Conservation (phyloP, 2,888 invertebrate genomes). For the Andrena minutula region DNA sequence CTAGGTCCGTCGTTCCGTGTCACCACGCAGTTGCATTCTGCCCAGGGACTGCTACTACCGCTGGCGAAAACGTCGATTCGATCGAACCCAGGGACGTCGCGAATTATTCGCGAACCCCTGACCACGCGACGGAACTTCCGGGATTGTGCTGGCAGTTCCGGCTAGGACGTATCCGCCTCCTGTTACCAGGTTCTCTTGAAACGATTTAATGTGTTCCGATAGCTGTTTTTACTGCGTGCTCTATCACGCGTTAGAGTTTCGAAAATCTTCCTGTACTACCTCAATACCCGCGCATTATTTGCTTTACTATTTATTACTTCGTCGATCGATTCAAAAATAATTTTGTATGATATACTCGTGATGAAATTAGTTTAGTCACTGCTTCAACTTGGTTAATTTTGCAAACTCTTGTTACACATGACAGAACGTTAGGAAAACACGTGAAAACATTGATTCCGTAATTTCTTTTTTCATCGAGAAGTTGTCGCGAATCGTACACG, state of each 20-base stretch:
- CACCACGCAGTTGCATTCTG: slow-evolving; percentile 68
- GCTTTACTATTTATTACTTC: no score
- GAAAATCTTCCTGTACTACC: no score
- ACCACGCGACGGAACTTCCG: background rate
- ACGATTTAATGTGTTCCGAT: background rate
- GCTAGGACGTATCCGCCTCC: background rate
- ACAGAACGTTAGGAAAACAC: background rate
- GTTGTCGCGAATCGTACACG: background rate
- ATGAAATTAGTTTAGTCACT: background rate
- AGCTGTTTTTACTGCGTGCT: no score
- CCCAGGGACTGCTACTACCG: slow-evolving; percentile 60
- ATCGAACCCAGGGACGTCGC: slow-evolving; percentile 67
- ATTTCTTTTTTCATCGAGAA: slow-evolving; percentile 1
- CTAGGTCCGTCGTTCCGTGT: slow-evolving; percentile 64
- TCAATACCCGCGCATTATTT: no score
- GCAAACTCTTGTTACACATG: background rate
- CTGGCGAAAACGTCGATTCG: slow-evolving; percentile 72
- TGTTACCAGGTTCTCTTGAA: background rate
- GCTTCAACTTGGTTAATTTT: slow-evolving; percentile 21
- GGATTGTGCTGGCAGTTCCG: background rate
- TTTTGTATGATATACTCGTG: no score
- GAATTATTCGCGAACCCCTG: slow-evolving; percentile 40
- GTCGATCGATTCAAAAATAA: no score
- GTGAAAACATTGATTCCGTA: background rate
- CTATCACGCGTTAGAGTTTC: no score